Base-by-base conservation (phyloP, 53 echinoderm and acorn worm genomes). In the Paracentrotus lividus region DNA sequence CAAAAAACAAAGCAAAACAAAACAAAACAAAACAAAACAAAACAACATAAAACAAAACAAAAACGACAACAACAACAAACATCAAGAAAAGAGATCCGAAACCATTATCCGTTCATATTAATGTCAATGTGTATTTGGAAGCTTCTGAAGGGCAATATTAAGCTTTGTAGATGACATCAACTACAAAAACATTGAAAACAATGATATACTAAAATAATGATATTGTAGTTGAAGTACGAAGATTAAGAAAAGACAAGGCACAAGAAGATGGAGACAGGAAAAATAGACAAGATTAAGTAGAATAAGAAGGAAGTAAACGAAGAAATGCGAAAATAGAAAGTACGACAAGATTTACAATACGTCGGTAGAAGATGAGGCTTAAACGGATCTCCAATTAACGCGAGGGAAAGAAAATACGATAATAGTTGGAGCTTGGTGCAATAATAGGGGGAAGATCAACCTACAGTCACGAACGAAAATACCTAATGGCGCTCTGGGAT, bases 381-480 rank as follows among this genome's bases (percentile, higher is more conserved):
- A 10, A 81, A 81, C n/a, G 27, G n/a, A 47, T 26, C n/a, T 14
- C 72, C 36, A 34, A 38, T 36, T 40, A 34, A 72, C 36, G 32
- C 72, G 18, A 47, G 81, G n/a, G 81, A n/a, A 45, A 81, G 81
- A 81, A 81, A 81, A 45, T 47, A 81, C 44, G 26, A 47, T 45
- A 34, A 45, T 18, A 81, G 81, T 21, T 81, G 44, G 81, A 81
- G 44, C 81, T 16, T 2, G 47, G 44, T n/a, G 81, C 45, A 12
- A 24, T 81, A 72, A n/a, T 16, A 47, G 81, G 26, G 26, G 47
- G 26, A 24, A 81, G 44, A 45, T 9, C 26, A 45, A 8, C 9
- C 47, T 12, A 47, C 2, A 81, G 81, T 81, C 81, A 81, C 81
- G 81, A 45, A 81, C 81, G 47, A 81, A 81, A 81, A 81, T 47